Percentiles rank a stretch among this genome's conserved stretches.
Evolutionary conservation across 2,888 invertebrate genomes (phyloP).

Genomic region (Palloptera scutellata): DNA sequence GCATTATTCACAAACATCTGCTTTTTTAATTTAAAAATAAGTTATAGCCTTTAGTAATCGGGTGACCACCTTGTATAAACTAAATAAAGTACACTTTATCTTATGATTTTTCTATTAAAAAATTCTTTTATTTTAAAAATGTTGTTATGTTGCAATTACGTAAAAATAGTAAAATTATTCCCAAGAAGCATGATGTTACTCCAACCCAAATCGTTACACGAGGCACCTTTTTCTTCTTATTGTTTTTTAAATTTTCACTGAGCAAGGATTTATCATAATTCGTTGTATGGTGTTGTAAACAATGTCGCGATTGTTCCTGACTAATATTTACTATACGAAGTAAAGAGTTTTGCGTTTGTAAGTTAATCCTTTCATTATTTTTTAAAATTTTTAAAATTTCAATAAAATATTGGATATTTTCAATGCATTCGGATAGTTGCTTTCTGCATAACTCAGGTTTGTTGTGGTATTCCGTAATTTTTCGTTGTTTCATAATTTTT

Average conservation of each 20-base stretch:
- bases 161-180: slow-evolving; percentile 74
- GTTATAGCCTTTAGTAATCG: no score
- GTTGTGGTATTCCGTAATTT: slow-evolving; percentile 13
- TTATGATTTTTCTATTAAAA: no score
- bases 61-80: no score
- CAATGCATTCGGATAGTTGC: not conserved
- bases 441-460: slow-evolving; percentile 3
- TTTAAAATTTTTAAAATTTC: slow-evolving; percentile 12
- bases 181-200: slow-evolving; percentile 90
- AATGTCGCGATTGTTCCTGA: no score
- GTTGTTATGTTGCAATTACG: slow-evolving; percentile 65
- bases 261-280: no score
- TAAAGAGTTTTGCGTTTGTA: no score
- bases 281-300: no score
- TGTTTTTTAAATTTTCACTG: no score
- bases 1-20: no score
- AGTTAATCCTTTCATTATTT: slow-evolving; percentile 7
- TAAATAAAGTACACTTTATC: no score
- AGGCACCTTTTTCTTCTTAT: not conserved
- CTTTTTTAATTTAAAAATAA: no score
- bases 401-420: slow-evolving; percentile 16
- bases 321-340: no score
- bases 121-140: not conserved
- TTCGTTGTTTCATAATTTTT: slow-evolving; percentile 36
- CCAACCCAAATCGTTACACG: slow-evolving; percentile 70